Percentiles rank a stretch among this genome's conserved stretches.
Conservation (phyloP, 1,140 invertebrate species). For the Plectrocnemia conspersa region DNA sequence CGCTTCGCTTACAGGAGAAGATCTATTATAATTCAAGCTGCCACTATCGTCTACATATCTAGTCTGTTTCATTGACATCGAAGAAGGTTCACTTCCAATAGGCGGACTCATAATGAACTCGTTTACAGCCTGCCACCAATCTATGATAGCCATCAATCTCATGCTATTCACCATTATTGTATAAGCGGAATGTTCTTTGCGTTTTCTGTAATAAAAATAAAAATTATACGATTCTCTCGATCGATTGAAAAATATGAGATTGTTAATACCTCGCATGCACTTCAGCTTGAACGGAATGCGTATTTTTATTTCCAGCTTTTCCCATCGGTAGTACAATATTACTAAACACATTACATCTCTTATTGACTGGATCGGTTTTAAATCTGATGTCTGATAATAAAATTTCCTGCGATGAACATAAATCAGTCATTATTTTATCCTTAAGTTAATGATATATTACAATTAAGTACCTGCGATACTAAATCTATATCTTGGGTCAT, state of each 20-base stretch:
- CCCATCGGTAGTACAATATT: constrained; percentile 80
- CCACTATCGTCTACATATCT: no score
- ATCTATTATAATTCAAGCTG: constrained; percentile 20
- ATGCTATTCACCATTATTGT: constrained; percentile 94
- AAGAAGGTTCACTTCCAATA: constrained; percentile 13
- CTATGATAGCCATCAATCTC: constrained; percentile 87
- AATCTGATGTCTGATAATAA: constrained; percentile 78
- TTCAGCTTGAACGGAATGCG: constrained; percentile 74
- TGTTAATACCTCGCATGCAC: constrained; percentile 63
- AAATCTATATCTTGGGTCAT: constrained; percentile 87
- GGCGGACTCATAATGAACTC: constrained; percentile 68
- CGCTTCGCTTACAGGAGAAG: constrained; percentile 29
- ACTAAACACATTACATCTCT: constrained; percentile 79
- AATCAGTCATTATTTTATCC: constrained; percentile 4
- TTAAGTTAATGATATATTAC: not conserved
- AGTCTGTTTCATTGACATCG: no score
- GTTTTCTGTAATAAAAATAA: constrained; percentile 49
- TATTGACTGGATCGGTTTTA: constrained; percentile 62
- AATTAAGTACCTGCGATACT: constrained; percentile 65
- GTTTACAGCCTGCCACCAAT: constrained; percentile 85
- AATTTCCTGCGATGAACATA: constrained; percentile 71
- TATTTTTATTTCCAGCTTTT: constrained; percentile 41
- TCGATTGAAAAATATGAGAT: not conserved
- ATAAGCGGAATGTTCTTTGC: constrained; percentile 69
- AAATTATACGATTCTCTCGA: not conserved